Evolutionary conservation across 2,888 invertebrate genomes (phyloP).

Genomic region (Drosophila falleni): DNA sequence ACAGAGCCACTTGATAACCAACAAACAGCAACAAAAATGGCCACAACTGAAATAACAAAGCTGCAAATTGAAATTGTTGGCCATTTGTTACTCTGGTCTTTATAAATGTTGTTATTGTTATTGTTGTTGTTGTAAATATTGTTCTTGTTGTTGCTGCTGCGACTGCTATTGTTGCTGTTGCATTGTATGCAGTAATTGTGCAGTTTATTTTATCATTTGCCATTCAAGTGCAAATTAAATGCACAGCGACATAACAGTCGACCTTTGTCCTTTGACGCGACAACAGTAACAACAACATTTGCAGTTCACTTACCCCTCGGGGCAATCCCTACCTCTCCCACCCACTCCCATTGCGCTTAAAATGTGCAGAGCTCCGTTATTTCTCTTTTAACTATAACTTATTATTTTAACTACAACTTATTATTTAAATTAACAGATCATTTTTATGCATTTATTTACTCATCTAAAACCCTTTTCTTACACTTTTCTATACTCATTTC

Average conservation of each 20-base stretch:
- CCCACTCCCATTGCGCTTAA: not conserved
- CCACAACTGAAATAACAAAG: slow-evolving; percentile 65
- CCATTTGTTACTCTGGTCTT: slow-evolving; percentile 51
- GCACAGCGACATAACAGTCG: slow-evolving; percentile 55
- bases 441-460: not conserved
- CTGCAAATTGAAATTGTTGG: slow-evolving; percentile 66
- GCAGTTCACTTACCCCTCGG: slow-evolving; percentile 51
- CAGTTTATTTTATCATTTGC: slow-evolving; percentile 67
- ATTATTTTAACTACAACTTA: not conserved
- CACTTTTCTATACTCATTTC: not conserved
- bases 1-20: slow-evolving; percentile 37
- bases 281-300: slow-evolving; percentile 15
- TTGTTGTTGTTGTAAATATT: slow-evolving; percentile 6
- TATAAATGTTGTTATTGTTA: slow-evolving; percentile 17
- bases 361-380: too few relatives aligned
- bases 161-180: slow-evolving; percentile 14
- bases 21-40: slow-evolving; percentile 37
- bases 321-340: not conserved
- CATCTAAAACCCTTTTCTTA: not conserved
- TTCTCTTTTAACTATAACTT: not conserved
- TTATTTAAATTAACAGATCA: not conserved
- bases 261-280: slow-evolving; percentile 57
- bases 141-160: slow-evolving; percentile 18
- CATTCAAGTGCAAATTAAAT: slow-evolving; percentile 71
- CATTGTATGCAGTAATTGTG: slow-evolving; percentile 60